phyloP scores from a whole-genome alignment of 2,797 vertebrate genomes.

The Pangasius mekongensis region DNA sequence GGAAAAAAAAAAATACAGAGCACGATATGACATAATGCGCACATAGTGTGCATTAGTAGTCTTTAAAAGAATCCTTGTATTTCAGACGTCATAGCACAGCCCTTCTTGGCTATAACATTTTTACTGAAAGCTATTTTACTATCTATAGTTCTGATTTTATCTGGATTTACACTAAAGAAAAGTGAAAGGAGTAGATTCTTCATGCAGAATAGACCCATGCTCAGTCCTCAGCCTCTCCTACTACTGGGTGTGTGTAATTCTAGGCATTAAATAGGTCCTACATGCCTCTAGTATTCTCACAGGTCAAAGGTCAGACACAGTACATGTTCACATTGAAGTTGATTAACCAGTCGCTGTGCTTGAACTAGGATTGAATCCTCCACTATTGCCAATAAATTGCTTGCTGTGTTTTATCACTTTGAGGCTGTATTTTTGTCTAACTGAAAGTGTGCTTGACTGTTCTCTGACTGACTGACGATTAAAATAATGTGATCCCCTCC shows the following conservation, averaged over 20 bases:
- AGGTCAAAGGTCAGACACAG: constrained; percentile 34
- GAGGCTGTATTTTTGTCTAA: constrained; percentile 40
- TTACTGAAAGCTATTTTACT: not conserved
- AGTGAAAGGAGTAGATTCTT: not conserved
- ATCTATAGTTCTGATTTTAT: constrained; percentile 30
- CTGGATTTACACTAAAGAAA: constrained; percentile 22
- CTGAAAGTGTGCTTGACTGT: constrained; percentile 52
- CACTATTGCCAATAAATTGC: not conserved
- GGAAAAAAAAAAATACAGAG: not conserved
- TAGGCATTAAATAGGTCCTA: constrained; percentile 28
- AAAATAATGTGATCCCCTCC: constrained; percentile 75
- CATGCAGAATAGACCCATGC: constrained; percentile 10
- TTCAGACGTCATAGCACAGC: not conserved
- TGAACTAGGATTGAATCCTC: constrained; percentile 18
- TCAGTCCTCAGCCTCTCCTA: constrained; percentile 9
- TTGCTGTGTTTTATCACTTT: constrained; percentile 37
- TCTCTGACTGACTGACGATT: constrained; percentile 74
- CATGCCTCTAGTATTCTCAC: constrained; percentile 16
- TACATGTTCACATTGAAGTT: constrained; percentile 26
- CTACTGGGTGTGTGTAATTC: constrained; percentile 6
- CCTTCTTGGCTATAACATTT: not conserved
- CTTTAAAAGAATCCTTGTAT: not conserved
- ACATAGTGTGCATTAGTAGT: not conserved
- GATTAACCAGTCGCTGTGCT: constrained; percentile 22
- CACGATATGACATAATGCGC: not conserved